Evolutionary conservation across 2,888 invertebrate species (phyloP), one percentile per base, ranked within the genome.

Genomic region (Oscheius sp.): DNA sequence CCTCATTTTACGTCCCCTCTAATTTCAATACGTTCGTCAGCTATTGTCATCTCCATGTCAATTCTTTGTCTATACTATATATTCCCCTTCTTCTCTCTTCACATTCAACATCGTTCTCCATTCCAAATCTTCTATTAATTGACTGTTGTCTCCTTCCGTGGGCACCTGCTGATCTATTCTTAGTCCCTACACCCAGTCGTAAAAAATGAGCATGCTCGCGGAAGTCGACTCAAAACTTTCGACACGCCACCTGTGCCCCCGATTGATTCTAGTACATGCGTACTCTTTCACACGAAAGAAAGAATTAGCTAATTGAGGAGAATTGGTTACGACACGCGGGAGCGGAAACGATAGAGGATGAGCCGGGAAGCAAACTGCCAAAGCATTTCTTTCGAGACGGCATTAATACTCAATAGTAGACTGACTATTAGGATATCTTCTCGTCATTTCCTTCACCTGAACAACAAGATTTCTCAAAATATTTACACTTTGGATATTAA

Each of bases 201-300:
- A 54, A 54, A 54, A 54, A 54, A 54, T 54, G 54, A 54, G 54
- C 32, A 17, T 32, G 28, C 30, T 32, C 51, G 54, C 54, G 54
- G 54, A 54, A 54, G 54, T 54, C 47, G 47, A 14, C 41, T 26
- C 47, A n/a, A n/a, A 9, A n/a, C 45, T 45, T 45, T 45, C 22
- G 24, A 20, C 47, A n/a, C n/a, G 22, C 47, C 47, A 47, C 47
- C 47, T 47, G 47, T 47, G 47, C 47, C 22, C 24, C 24, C 36
- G 8, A 36, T 36, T 14, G 36, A 36, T 36, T 36, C 36, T 8
- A 36, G 36, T 14, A 36, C 8, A 36, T 14, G 14, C 36, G 14
- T 36, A 9, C 36, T 36, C 36, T 36, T 36, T 36, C 36, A 8
- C 8, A 14, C 36, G 14, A 36, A n/a, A n/a, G n/a, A n/a, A n/a